phyloP scores from a whole-genome alignment of 2,888 invertebrate species.

The Erebia palarica region DNA sequence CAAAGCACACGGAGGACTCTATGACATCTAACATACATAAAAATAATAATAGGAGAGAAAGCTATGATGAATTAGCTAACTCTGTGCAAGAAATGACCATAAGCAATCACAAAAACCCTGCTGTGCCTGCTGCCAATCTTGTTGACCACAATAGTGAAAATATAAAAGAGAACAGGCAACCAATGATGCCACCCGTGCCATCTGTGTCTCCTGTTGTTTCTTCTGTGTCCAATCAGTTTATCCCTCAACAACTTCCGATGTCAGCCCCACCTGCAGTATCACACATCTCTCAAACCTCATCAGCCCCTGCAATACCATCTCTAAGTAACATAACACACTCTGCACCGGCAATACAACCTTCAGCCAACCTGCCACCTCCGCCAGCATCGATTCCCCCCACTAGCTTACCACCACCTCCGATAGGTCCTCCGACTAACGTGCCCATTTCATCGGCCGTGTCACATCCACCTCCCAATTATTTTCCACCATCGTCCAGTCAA shows the following conservation, averaged over 20 bases:
- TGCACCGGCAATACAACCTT: not conserved
- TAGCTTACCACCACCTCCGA: slow-evolving; percentile 27
- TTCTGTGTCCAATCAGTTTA: slow-evolving; percentile 18
- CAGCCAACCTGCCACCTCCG: not conserved
- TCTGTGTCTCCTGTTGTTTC: slow-evolving; percentile 19
- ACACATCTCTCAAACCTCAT: slow-evolving; percentile 23
- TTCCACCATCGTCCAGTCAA: slow-evolving; percentile 45
- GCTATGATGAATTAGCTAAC: slow-evolving; percentile 61
- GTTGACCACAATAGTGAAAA: slow-evolving; percentile 39
- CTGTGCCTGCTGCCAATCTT: slow-evolving; percentile 45
- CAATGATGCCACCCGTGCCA: slow-evolving; percentile 19
- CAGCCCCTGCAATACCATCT: slow-evolving; percentile 8
- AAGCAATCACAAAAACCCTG: slow-evolving; percentile 56
- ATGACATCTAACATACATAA: slow-evolving; percentile 49
- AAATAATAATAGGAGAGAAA: slow-evolving; percentile 53
- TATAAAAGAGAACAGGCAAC: slow-evolving; percentile 9
- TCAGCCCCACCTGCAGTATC: slow-evolving; percentile 28
- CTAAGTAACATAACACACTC: slow-evolving; percentile 43
- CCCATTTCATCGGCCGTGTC: slow-evolving; percentile 30
- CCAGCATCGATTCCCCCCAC: slow-evolving; percentile 37
- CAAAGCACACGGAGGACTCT: slow-evolving; percentile 57
- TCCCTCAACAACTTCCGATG: slow-evolving; percentile 24
- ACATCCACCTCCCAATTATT: not conserved
- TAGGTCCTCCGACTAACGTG: slow-evolving; percentile 11
- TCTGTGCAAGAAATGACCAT: slow-evolving; percentile 69